phyloP scores from a whole-genome alignment of 2,113 vertebrate species.

The Perccottus glenii region DNA sequence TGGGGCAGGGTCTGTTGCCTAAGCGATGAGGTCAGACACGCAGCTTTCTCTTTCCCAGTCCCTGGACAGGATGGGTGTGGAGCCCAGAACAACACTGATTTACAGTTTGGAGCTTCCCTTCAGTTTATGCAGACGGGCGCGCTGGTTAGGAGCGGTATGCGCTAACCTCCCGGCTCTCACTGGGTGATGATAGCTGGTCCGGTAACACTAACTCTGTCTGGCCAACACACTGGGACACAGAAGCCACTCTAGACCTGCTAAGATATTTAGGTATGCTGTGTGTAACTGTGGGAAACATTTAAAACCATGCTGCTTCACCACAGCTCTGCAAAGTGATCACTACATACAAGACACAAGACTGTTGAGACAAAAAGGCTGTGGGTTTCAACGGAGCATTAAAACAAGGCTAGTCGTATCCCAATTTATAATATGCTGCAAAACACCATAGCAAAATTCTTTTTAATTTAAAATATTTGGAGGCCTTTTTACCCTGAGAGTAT shows the following conservation, averaged over 20 bases:
- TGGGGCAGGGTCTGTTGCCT: constrained; percentile 71
- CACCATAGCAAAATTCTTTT: too few species aligned
- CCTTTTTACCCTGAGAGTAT: too few species aligned
- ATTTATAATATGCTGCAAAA: too few species aligned
- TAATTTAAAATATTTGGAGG: too few species aligned
- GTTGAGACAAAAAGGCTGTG: constrained; percentile 16
- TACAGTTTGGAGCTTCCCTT: constrained; percentile 63
- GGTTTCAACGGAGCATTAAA: constrained; percentile 21
- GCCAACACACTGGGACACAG: constrained; percentile 47
- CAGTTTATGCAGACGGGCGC: constrained; percentile 24
- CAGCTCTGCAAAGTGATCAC: constrained; percentile 38
- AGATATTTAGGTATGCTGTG: constrained; percentile 56
- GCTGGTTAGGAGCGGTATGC: constrained; percentile 48
- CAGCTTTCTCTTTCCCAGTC: constrained; percentile 61
- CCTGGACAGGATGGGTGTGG: constrained; percentile 77
- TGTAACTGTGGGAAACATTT: constrained; percentile 56
- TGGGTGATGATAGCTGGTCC: constrained; percentile 62
- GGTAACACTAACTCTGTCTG: constrained; percentile 61
- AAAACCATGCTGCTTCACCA: constrained; percentile 24
- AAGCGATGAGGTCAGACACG: constrained; percentile 72
- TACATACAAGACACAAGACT: constrained; percentile 10
- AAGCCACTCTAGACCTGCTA: constrained; percentile 57
- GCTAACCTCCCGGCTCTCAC: constrained; percentile 40
- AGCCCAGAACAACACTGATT: constrained; percentile 65
- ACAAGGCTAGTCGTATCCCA: too few species aligned